Percentiles rank a stretch among this genome's conserved stretches.
phyloP scores from a whole-genome alignment of 2,888 invertebrate species.

The Aplocera efformata region DNA sequence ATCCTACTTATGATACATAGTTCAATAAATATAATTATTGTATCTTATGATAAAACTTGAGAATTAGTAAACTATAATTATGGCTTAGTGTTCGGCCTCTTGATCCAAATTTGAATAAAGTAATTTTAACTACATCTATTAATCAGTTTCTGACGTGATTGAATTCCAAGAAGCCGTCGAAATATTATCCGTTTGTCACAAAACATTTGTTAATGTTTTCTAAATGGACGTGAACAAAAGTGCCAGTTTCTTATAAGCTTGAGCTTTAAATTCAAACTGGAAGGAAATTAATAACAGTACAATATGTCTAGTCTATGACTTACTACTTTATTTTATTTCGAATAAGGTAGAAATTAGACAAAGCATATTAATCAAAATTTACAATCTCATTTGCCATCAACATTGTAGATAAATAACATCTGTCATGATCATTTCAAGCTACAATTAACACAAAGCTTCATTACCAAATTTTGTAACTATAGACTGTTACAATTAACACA shows the following conservation, averaged over 20 bases:
- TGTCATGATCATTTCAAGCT: slow-evolving; percentile 44
- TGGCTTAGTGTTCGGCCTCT: too few relatives aligned
- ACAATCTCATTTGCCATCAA: slow-evolving; percentile 15
- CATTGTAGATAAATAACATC: slow-evolving; percentile 31
- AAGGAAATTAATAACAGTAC: background rate
- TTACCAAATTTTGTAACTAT: slow-evolving; percentile 41
- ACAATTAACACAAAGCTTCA: slow-evolving; percentile 62
- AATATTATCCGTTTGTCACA: background rate
- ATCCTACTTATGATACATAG: too few relatives aligned
- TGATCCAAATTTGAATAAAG: too few relatives aligned
- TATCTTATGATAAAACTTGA: too few relatives aligned
- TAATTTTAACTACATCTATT: slow-evolving; percentile 3
- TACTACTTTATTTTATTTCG: slow-evolving; percentile 4
- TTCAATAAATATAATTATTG: too few relatives aligned
- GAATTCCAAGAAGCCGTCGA: background rate
- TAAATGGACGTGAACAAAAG: slow-evolving; percentile 1
- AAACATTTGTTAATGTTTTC: slow-evolving; percentile 5
- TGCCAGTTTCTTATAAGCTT: slow-evolving; percentile 24
- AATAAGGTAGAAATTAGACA: slow-evolving; percentile 12
- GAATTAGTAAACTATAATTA: too few relatives aligned
- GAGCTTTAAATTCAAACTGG: slow-evolving; percentile 11
- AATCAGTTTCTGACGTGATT: background rate
- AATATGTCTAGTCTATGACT: background rate
- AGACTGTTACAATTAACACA: slow-evolving; percentile 67
- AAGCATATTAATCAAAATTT: too few relatives aligned